phyloP scores from a whole-genome alignment of 2,113 vertebrate genomes.

The Suncus etruscus region DNA sequence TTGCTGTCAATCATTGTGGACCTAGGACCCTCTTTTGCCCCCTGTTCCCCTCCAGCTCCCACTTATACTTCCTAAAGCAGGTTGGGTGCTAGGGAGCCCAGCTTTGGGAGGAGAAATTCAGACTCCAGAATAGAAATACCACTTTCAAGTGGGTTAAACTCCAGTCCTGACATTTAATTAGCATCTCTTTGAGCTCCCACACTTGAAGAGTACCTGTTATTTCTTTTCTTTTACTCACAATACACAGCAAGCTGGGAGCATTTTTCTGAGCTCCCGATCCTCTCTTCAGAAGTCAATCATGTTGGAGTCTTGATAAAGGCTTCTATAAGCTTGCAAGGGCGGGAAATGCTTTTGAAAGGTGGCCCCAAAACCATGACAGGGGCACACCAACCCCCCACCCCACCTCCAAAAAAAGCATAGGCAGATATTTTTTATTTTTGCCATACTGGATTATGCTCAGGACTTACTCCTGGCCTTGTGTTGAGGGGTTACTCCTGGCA shows the following conservation, averaged over 20 bases:
- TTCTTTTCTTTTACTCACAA: constrained; percentile 81
- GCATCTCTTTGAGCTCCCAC: constrained; percentile 77
- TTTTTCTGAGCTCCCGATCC: constrained; percentile 66
- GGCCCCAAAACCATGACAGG: not conserved
- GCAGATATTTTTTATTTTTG: too few relatives aligned
- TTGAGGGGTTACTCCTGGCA: too few relatives aligned
- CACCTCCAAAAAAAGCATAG: too few relatives aligned
- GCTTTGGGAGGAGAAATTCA: constrained; percentile 38
- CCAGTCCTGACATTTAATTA: constrained; percentile 81
- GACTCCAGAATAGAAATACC: constrained; percentile 80
- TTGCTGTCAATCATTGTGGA: not conserved
- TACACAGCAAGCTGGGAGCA: constrained; percentile 67
- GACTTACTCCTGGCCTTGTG: too few relatives aligned
- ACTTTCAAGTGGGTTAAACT: constrained; percentile 69
- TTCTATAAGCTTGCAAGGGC: constrained; percentile 36
- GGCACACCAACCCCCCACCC: too few relatives aligned
- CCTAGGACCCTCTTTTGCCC: not conserved
- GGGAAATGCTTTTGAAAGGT: not conserved
- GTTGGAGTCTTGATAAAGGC: constrained; percentile 63
- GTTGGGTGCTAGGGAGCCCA: not conserved
- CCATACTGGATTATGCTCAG: too few relatives aligned
- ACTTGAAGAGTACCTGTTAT: constrained; percentile 78
- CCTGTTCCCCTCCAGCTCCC: not conserved
- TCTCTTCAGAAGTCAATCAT: constrained; percentile 79
- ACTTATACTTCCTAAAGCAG: not conserved